Percentiles rank a stretch among this genome's conserved stretches.
Conservation (phyloP, 2,113 vertebrate genomes). For the Neoarius graeffei region DNA sequence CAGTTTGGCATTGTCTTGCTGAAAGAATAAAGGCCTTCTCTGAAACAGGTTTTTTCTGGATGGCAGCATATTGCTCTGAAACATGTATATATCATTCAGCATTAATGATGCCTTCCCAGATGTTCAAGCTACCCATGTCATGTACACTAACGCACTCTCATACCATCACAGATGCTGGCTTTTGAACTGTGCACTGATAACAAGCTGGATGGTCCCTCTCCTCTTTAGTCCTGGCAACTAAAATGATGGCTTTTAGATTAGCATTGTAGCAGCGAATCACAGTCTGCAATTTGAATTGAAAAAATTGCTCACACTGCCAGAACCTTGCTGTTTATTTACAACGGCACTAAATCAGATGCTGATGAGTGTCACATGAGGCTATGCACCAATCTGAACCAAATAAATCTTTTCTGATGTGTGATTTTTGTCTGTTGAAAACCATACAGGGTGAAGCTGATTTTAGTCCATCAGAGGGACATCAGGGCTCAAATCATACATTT, state of each 20-base stretch:
- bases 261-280: neutral
- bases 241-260: neutral
- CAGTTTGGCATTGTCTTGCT: too few relatives aligned
- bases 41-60: too few relatives aligned
- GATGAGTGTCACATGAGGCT: neutral
- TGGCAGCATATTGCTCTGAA: too few relatives aligned
- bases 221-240: too few relatives aligned
- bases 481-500: neutral
- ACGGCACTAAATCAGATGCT: neutral
- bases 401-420: neutral
- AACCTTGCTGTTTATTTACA: neutral
- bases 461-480: neutral
- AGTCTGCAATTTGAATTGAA: neutral
- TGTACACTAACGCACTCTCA: too few relatives aligned
- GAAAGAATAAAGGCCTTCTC: too few relatives aligned
- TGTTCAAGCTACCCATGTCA: too few relatives aligned
- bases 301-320: neutral
- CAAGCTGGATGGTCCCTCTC: too few relatives aligned
- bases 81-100: too few relatives aligned
- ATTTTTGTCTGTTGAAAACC: neutral
- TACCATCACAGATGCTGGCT: too few relatives aligned
- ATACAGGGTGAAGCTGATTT: neutral
- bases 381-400: neutral
- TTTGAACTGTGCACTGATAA: too few relatives aligned
- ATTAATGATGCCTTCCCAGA: too few relatives aligned